Conservation (phyloP, 2,113 vertebrate genomes). For the Phrynosoma blainvillii region DNA sequence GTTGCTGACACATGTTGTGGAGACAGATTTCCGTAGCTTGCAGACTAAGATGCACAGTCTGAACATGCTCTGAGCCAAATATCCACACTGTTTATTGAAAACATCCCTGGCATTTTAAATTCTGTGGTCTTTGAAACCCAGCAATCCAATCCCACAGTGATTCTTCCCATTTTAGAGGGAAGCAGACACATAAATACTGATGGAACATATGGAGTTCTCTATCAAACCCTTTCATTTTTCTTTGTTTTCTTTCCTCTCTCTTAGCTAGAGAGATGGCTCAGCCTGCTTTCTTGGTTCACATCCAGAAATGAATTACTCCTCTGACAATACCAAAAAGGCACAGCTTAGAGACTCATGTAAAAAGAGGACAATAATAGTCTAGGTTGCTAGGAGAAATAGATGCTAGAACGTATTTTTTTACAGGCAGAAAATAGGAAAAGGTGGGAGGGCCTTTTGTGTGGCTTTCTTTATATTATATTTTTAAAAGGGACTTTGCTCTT, state of each 20-base stretch:
- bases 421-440: conserved; percentile 18
- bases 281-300: conserved; percentile 63
- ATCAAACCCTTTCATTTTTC: background rate
- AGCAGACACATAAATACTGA: conserved; percentile 48
- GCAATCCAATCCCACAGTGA: conserved; percentile 59
- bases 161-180: conserved; percentile 70
- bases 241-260: conserved; percentile 28
- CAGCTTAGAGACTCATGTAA: conserved; percentile 25
- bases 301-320: conserved; percentile 63
- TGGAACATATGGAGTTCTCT: conserved; percentile 46
- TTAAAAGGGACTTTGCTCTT: conserved; percentile 36
- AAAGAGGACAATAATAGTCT: conserved; percentile 41
- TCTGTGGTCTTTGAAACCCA: conserved; percentile 62
- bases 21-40: conserved; percentile 70
- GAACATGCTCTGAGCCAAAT: conserved; percentile 67
- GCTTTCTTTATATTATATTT: conserved; percentile 48
- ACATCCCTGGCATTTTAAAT: conserved; percentile 71
- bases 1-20: conserved; percentile 71
- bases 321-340: conserved; percentile 47
- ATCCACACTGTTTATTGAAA: conserved; percentile 75
- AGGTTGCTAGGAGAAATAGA: conserved; percentile 14
- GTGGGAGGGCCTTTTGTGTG: conserved; percentile 45
- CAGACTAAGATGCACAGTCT: conserved; percentile 69
- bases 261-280: conserved; percentile 52
- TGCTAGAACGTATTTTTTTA: rapidly evolving